Conservation (phyloP, 2,113 vertebrate species). For the Corythornis madagascariensis region DNA sequence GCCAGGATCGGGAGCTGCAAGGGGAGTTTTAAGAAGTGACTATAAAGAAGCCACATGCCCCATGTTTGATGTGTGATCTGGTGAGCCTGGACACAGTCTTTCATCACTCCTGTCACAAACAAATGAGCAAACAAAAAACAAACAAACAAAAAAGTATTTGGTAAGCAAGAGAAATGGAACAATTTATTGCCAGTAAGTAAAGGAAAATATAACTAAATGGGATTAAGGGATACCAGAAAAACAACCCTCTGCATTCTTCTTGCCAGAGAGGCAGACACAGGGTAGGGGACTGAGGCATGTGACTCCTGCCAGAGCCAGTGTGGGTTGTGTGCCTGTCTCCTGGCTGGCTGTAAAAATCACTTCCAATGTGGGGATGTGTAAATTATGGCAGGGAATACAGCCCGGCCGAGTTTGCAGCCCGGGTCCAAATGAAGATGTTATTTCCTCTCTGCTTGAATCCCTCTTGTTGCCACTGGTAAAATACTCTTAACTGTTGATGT, state of each 20-base stretch:
- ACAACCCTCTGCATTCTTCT: background rate
- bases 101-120: background rate
- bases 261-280: background rate
- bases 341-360: background rate
- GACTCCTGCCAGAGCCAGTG: background rate
- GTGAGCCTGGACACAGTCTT: background rate
- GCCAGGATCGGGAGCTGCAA: background rate
- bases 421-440: background rate
- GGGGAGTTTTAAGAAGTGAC: background rate
- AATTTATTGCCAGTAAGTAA: constrained; percentile 13
- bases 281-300: background rate
- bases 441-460: background rate
- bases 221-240: background rate
- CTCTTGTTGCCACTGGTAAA: background rate
- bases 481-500: background rate
- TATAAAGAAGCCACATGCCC: rapidly evolving
- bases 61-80: background rate
- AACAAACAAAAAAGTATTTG: background rate
- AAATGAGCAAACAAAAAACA: background rate
- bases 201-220: constrained; percentile 17
- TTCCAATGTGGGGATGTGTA: background rate
- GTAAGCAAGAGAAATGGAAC: background rate
- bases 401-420: background rate
- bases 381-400: background rate
- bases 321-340: constrained; percentile 12